Evolutionary conservation across 2,888 invertebrate species (phyloP).

Genomic region (Cataglyphis cursor): DNA sequence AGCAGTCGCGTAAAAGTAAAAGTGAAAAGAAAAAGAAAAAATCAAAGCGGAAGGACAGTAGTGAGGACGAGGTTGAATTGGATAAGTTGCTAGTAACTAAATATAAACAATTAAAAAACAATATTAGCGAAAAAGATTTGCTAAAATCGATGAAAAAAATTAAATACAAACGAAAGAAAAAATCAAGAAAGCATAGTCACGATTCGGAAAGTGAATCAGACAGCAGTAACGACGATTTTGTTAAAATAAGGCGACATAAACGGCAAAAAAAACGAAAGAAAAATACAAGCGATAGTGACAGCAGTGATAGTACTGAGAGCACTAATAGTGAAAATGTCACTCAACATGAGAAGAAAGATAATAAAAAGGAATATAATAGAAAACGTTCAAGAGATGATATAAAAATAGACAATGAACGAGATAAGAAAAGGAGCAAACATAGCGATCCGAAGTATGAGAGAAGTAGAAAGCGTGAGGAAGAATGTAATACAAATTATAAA

Average conservation of each 20-base stretch:
- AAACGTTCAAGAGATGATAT: slow-evolving; percentile 39
- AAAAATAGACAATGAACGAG: slow-evolving; percentile 48
- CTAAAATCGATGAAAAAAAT: slow-evolving; percentile 82
- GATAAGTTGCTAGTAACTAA: slow-evolving; percentile 91
- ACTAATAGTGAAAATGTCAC: slow-evolving; percentile 48
- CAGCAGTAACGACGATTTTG: slow-evolving; percentile 39
- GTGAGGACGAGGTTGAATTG: slow-evolving; percentile 86
- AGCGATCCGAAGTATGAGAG: slow-evolving; percentile 38
- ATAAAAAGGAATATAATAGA: slow-evolving; percentile 49
- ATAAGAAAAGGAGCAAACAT: slow-evolving; percentile 45
- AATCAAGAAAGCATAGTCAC: slow-evolving; percentile 64
- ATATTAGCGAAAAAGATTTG: slow-evolving; percentile 86
- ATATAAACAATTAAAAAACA: slow-evolving; percentile 90
- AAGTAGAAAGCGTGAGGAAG: slow-evolving; percentile 14
- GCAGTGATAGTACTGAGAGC: slow-evolving; percentile 58
- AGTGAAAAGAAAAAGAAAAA: slow-evolving; percentile 81
- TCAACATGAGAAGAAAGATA: slow-evolving; percentile 54
- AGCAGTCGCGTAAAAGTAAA: slow-evolving; percentile 87
- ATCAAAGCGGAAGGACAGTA: slow-evolving; percentile 82
- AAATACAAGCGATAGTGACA: slow-evolving; percentile 59
- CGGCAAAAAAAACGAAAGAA: slow-evolving; percentile 50
- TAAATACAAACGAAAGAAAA: slow-evolving; percentile 80
- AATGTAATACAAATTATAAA: slow-evolving; percentile 49
- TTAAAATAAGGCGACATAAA: slow-evolving; percentile 43
- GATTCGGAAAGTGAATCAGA: slow-evolving; percentile 66